Percentiles rank a stretch among this genome's conserved stretches.
Conservation (phyloP, 92 coral and sea anemone species). For the Heteractis magnifica region DNA sequence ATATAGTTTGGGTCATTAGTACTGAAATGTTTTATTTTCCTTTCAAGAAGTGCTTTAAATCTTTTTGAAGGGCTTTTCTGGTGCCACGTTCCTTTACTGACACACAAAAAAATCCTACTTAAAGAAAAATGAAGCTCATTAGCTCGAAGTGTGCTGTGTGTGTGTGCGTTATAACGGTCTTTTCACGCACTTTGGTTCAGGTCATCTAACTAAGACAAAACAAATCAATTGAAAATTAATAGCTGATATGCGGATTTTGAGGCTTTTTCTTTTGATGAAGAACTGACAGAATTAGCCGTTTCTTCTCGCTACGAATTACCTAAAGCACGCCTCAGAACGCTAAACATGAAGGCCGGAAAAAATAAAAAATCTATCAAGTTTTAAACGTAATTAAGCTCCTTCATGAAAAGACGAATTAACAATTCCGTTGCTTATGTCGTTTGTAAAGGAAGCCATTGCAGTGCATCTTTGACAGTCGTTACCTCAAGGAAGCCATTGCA, state of each 20-base stretch:
- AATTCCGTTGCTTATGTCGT: neutral
- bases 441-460: neutral
- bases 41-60: constrained; percentile 2
- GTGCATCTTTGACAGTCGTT: neutral
- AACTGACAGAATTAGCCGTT: neutral
- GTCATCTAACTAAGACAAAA: constrained; percentile 6
- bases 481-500: neutral
- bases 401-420: neutral
- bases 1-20: neutral
- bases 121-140: neutral
- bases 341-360: neutral
- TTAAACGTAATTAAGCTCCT: neutral
- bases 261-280: too few species aligned
- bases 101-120: constrained; percentile 1
- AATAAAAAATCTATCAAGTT: neutral
- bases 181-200: neutral
- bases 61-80: neutral
- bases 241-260: neutral
- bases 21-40: neutral
- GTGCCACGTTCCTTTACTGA: neutral
- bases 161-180: constrained; percentile 17
- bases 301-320: neutral
- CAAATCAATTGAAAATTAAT: neutral
- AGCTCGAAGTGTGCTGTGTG: constrained; percentile 13
- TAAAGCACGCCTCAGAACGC: neutral